Percentiles rank a stretch among this genome's conserved stretches.
phyloP scores from a whole-genome alignment of 1,140 invertebrate genomes.

The Teleogryllus occipitalis region DNA sequence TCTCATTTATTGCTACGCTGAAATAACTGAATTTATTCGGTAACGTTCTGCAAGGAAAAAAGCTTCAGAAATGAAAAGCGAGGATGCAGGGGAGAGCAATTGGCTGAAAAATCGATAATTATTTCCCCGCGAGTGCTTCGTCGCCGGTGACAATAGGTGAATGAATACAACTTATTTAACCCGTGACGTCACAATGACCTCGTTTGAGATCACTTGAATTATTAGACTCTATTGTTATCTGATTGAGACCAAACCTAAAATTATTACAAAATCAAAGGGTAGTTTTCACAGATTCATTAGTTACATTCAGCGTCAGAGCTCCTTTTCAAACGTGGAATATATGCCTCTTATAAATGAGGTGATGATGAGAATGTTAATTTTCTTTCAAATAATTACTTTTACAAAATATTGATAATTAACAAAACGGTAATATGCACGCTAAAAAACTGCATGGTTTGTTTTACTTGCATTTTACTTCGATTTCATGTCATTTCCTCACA shows the following conservation, averaged over 20 bases:
- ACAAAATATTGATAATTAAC: too few species aligned
- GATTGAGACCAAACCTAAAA: not conserved
- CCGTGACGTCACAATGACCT: not conserved
- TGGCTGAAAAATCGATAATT: slow-evolving; percentile 1
- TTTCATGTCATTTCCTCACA: too few species aligned
- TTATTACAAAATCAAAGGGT: not conserved
- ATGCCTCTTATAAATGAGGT: too few species aligned
- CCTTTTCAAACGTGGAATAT: too few species aligned
- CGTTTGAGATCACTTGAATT: not conserved
- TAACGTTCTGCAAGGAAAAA: not conserved
- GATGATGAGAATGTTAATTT: too few species aligned
- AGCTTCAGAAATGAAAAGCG: not conserved
- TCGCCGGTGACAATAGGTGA: not conserved
- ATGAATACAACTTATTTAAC: slow-evolving; percentile 2
- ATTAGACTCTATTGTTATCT: not conserved
- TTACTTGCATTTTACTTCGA: too few species aligned
- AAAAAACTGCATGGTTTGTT: too few species aligned
- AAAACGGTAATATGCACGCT: too few species aligned
- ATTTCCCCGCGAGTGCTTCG: not conserved
- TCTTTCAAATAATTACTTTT: too few species aligned
- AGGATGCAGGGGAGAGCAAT: not conserved
- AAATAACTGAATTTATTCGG: not conserved
- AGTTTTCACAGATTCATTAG: not conserved
- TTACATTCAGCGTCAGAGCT: not conserved
- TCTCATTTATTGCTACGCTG: not conserved